A percentile compares a stretch with the other conserved stretches of the same genome.
Conservation (phyloP, 2,113 vertebrate genomes). For the Synchiropus splendidus region DNA sequence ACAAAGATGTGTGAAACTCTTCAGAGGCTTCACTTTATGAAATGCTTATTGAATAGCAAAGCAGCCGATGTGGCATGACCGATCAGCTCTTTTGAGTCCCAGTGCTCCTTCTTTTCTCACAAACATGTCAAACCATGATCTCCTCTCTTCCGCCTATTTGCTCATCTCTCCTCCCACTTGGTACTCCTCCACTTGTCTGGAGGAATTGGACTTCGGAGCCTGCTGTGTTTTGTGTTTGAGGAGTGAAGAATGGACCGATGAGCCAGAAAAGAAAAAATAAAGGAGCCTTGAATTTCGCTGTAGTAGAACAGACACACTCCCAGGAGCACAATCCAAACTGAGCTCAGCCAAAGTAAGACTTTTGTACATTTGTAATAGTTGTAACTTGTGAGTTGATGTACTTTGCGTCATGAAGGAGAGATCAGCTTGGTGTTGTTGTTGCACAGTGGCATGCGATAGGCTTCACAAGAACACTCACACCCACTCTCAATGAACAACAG, state of each 20-base stretch:
- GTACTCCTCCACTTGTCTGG: constrained; percentile 1
- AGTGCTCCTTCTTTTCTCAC: not conserved
- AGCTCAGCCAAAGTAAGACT: constrained; percentile 2
- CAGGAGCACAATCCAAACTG: not conserved
- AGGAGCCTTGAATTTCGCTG: not conserved
- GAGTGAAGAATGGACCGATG: not conserved
- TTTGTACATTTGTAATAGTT: not conserved
- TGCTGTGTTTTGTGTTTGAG: not conserved
- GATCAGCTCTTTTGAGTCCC: not conserved
- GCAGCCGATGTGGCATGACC: no score
- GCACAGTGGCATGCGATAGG: no score
- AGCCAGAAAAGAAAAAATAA: not conserved
- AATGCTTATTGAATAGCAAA: no score
- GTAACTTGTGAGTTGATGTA: no score
- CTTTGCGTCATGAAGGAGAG: no score
- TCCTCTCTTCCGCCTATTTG: not conserved
- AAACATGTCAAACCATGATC: not conserved
- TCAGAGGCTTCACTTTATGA: no score
- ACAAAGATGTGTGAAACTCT: no score
- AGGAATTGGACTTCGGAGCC: not conserved
- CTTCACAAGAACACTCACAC: no score
- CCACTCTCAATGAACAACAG: no score
- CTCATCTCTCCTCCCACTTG: not conserved
- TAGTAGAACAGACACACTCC: not conserved
- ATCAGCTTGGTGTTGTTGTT: no score